phyloP scores from a whole-genome alignment of 2,113 vertebrate genomes.

The Gobio gobio region DNA sequence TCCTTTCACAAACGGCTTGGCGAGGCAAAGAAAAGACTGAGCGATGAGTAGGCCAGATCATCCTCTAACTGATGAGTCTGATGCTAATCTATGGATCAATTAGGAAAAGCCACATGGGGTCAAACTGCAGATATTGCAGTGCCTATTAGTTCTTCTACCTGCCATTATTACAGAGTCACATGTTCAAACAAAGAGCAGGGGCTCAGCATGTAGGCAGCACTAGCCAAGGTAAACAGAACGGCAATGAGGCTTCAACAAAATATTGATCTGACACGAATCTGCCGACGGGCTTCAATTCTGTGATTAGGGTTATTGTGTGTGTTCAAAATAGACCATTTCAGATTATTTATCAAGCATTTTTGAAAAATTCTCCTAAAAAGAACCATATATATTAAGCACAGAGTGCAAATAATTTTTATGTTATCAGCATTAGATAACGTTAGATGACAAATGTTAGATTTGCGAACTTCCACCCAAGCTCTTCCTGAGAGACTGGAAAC shows the following conservation, averaged over 20 bases:
- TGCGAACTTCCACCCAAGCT: not conserved
- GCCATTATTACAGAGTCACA: conserved; percentile 85
- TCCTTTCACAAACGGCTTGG: conserved; percentile 65
- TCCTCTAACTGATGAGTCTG: conserved; percentile 78
- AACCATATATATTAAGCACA: not conserved
- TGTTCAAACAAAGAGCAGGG: conserved; percentile 76
- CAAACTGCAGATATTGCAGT: conserved; percentile 81
- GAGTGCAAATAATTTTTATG: not conserved
- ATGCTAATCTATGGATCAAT: conserved; percentile 84
- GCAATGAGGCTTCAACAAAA: conserved; percentile 78
- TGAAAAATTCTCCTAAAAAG: not conserved
- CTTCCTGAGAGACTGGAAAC: not conserved
- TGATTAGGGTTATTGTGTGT: conserved; percentile 65
- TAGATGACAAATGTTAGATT: not conserved
- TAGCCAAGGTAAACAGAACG: conserved; percentile 79
- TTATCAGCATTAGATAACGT: not conserved
- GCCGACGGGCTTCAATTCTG: conserved; percentile 78
- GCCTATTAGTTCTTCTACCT: conserved; percentile 80
- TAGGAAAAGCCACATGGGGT: conserved; percentile 80
- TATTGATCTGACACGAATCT: conserved; percentile 79
- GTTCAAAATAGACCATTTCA: not conserved
- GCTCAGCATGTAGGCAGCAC: conserved; percentile 77
- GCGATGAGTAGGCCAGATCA: conserved; percentile 76
- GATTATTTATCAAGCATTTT: conserved; percentile 13
- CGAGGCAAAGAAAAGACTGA: conserved; percentile 74